phyloP scores from a whole-genome alignment of 2,888 invertebrate genomes.

The Callyntrura guangdongensis region DNA sequence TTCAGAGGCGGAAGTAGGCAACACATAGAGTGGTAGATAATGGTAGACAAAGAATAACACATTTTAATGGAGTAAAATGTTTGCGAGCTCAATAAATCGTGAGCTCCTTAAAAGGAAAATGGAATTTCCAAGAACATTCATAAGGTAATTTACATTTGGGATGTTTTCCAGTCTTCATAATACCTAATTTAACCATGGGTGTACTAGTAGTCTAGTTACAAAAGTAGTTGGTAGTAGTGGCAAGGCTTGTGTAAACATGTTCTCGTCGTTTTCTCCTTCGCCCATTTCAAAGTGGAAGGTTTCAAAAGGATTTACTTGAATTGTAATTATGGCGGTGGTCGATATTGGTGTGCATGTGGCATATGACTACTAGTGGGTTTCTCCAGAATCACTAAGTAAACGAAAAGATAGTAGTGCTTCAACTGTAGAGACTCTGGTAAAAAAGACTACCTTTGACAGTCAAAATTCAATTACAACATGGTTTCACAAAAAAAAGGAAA shows the following conservation, averaged over 20 bases:
- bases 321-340: constrained; percentile 43
- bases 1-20: constrained; percentile 26
- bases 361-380: background rate
- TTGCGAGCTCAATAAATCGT: constrained; percentile 51
- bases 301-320: constrained; percentile 58
- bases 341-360: constrained; percentile 7
- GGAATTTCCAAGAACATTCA: constrained; percentile 48
- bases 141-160: constrained; percentile 54
- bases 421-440: background rate
- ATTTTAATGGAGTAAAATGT: constrained; percentile 53
- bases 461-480: constrained; percentile 57
- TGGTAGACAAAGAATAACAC: constrained; percentile 15
- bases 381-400: background rate
- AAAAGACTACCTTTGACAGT: constrained; percentile 38
- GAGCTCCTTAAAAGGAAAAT: constrained; percentile 26
- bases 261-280: constrained; percentile 13
- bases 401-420: constrained; percentile 11
- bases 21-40: background rate
- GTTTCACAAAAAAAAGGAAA: constrained; percentile 21
- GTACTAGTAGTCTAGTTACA: constrained; percentile 1
- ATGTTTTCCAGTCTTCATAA: constrained; percentile 3
- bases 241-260: constrained; percentile 45
- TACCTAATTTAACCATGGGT: background rate
- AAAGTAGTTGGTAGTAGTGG: background rate
- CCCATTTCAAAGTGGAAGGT: constrained; percentile 26